A percentile compares a stretch with the other conserved stretches of the same genome.
These are phyloP conservation scores for Meandrusa payeni DNA, from an alignment of 2,888 invertebrate genomes.

Conservation along the genomic window DNA sequence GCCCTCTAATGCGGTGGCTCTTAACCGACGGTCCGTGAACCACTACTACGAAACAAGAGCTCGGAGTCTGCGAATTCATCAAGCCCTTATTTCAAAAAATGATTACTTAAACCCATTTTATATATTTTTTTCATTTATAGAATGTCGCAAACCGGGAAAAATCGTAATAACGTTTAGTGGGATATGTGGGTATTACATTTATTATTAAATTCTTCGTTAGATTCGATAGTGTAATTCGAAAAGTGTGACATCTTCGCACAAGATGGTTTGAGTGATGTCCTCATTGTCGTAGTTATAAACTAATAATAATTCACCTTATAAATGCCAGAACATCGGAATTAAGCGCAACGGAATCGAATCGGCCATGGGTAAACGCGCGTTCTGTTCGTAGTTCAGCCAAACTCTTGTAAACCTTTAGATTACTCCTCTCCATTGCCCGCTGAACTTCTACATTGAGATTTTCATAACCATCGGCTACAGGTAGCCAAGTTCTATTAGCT, in stretches of 20 bases:
- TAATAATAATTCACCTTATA: conserved; percentile 59
- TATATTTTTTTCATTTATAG: no score
- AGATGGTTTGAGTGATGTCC: no score
- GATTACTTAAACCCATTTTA: neutral
- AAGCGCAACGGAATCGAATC: conserved; percentile 74
- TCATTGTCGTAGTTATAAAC: neutral
- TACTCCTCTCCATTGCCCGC: conserved; percentile 67
- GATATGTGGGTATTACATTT: no score
- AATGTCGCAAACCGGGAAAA: no score
- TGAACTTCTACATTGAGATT: conserved; percentile 81
- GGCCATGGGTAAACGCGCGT: conserved; percentile 75
- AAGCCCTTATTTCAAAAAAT: neutral
- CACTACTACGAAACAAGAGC: no score
- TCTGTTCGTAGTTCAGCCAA: conserved; percentile 77
- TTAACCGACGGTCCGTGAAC: no score
- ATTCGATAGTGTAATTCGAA: no score
- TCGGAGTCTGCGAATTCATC: no score
- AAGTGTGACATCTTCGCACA: no score
- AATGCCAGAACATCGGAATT: conserved; percentile 78
- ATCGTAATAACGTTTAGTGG: no score
- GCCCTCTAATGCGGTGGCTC: no score
- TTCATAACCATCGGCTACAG: conserved; percentile 82
- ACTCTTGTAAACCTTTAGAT: conserved; percentile 82
- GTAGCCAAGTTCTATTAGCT: conserved; percentile 83
- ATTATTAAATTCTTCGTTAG: no score